phyloP scores from a whole-genome alignment of 2,113 vertebrate species.

The Illadopsis cleaveri region DNA sequence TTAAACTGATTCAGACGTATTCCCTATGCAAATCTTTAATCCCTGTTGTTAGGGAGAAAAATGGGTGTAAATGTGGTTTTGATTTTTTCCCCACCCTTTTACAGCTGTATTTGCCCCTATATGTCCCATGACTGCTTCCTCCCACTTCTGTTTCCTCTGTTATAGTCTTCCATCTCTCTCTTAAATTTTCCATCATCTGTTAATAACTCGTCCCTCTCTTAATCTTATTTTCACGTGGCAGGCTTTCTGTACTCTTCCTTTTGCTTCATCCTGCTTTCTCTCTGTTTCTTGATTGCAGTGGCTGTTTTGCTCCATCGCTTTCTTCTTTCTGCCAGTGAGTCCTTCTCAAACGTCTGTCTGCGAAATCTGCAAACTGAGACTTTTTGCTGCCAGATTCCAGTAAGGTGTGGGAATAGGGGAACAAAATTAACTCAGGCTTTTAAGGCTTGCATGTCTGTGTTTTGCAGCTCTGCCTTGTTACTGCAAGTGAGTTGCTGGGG shows the following conservation, averaged over 20 bases:
- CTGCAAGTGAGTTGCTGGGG: neutral
- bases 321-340: neutral
- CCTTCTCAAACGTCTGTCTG: neutral
- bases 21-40: slow-evolving; percentile 15
- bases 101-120: slow-evolving; percentile 46
- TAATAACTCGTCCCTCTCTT: slow-evolving; percentile 18
- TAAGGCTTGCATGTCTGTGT: neutral
- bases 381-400: neutral
- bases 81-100: slow-evolving; percentile 42
- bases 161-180: slow-evolving; percentile 7
- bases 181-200: neutral
- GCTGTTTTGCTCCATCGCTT: neutral
- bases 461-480: neutral
- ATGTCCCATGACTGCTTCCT: neutral
- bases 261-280: neutral
- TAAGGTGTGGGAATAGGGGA: neutral
- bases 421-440: neutral
- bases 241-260: neutral
- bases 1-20: neutral
- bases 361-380: neutral
- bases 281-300: neutral
- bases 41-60: neutral
- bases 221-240: neutral
- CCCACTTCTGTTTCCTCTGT: slow-evolving; percentile 33
- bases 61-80: slow-evolving; percentile 27